phyloP scores from a whole-genome alignment of 2,797 vertebrate genomes.

The Crenichthys baileyi region DNA sequence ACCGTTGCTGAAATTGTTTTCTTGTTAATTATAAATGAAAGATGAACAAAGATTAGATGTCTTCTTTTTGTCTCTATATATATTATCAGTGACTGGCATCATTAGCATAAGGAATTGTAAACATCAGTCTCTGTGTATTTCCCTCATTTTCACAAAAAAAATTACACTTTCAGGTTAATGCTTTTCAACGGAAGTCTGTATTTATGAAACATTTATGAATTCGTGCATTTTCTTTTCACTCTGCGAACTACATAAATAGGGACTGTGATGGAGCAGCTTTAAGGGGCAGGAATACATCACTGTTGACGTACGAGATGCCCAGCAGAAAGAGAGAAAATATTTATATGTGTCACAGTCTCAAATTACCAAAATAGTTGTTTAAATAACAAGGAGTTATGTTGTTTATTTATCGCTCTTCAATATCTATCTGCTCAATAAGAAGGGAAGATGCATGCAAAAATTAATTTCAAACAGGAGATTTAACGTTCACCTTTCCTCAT shows the following conservation, averaged over 20 bases:
- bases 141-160: background rate
- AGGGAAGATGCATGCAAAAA: background rate
- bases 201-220: background rate
- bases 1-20: too few species aligned
- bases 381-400: background rate
- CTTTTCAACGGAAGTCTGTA: background rate
- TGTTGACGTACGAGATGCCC: conserved; percentile 33
- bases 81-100: too few species aligned
- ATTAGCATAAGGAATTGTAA: too few species aligned
- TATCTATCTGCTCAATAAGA: background rate
- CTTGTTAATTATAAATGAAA: too few species aligned
- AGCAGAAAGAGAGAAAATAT: conserved; percentile 23
- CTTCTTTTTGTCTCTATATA: too few species aligned
- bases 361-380: conserved; percentile 3
- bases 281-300: conserved; percentile 43
- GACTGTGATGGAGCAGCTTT: conserved; percentile 45
- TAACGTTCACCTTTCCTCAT: background rate
- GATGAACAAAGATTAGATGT: too few species aligned
- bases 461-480: background rate
- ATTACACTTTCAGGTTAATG: background rate
- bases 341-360: conserved; percentile 20
- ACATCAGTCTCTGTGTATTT: too few species aligned
- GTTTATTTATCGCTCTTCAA: background rate
- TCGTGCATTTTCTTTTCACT: background rate
- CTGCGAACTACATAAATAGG: conserved; percentile 56